Conservation (phyloP, 2,113 vertebrate genomes). For the Lipotes vexillifer region DNA sequence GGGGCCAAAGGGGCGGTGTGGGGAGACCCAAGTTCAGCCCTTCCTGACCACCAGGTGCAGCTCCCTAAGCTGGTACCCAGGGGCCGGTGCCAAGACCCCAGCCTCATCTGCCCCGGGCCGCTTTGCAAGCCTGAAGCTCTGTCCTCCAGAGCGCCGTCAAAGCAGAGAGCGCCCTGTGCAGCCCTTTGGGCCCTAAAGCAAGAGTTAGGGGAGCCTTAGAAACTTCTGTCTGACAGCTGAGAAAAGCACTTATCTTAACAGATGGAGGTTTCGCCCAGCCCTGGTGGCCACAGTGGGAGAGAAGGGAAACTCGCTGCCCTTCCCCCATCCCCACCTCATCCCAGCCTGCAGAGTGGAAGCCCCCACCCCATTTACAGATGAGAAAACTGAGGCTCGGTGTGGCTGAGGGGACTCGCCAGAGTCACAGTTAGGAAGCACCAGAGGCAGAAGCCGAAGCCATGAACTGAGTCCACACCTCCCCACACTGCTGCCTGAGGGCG, state of each 20-base stretch:
- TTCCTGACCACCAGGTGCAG: background rate
- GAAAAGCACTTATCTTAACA: background rate
- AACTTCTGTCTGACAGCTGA: background rate
- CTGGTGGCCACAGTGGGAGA: rapidly evolving
- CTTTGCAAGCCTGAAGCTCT: too few relatives aligned
- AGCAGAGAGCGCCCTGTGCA: background rate
- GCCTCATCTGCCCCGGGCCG: too few relatives aligned
- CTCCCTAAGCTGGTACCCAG: background rate
- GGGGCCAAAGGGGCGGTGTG: rapidly evolving
- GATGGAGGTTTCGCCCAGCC: background rate
- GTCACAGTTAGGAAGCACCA: background rate
- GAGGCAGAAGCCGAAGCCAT: background rate
- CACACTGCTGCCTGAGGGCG: background rate
- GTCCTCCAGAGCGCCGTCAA: too few relatives aligned
- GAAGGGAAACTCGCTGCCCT: background rate
- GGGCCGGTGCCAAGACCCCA: too few relatives aligned
- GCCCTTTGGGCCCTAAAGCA: background rate
- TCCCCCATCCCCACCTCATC: background rate
- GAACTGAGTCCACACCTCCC: background rate
- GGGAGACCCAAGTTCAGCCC: background rate
- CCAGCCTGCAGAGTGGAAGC: too few relatives aligned
- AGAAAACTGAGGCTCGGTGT: rapidly evolving
- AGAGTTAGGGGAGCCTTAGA: background rate
- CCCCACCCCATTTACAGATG: background rate
- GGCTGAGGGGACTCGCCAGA: too few relatives aligned